Conservation (phyloP, 2,888 invertebrate species). For the Oxyteleia sp. region DNA sequence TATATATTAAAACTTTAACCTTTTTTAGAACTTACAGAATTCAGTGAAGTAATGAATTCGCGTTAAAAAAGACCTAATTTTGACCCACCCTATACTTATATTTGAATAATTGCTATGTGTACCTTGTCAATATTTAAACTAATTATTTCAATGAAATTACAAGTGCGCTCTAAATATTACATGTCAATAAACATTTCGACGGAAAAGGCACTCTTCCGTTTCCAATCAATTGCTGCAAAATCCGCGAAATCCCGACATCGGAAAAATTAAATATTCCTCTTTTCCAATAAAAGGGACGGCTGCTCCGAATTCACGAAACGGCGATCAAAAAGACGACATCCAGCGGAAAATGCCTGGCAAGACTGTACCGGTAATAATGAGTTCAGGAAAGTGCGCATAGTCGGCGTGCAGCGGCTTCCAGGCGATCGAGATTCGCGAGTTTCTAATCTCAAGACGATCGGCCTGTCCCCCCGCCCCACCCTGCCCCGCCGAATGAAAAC, state of each 20-base stretch:
- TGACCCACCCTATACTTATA: too few relatives aligned
- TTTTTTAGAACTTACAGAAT: too few relatives aligned
- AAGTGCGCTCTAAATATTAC: too few relatives aligned
- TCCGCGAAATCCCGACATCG: not conserved
- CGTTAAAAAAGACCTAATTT: too few relatives aligned
- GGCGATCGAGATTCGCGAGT: slow-evolving; percentile 76
- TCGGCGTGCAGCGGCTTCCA: slow-evolving; percentile 71
- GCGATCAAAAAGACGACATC: slow-evolving; percentile 66
- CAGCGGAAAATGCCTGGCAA: slow-evolving; percentile 67
- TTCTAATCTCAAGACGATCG: slow-evolving; percentile 75
- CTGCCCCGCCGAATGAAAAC: slow-evolving; percentile 72
- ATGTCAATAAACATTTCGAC: too few relatives aligned
- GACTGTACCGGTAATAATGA: slow-evolving; percentile 76
- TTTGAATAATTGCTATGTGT: too few relatives aligned
- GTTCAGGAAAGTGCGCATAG: slow-evolving; percentile 75
- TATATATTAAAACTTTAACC: too few relatives aligned
- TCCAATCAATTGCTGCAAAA: not conserved
- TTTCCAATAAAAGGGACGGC: slow-evolving; percentile 45
- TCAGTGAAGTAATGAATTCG: too few relatives aligned
- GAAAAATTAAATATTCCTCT: slow-evolving; percentile 47
- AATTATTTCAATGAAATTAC: too few relatives aligned
- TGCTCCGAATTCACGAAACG: slow-evolving; percentile 44
- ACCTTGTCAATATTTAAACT: too few relatives aligned
- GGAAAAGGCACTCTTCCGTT: not conserved
- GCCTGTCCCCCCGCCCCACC: slow-evolving; percentile 47